Percentiles rank a stretch among this genome's conserved stretches.
Evolutionary conservation across 2,113 vertebrate species (phyloP).

Genomic region (pig (Sus scrofa)): DNA sequence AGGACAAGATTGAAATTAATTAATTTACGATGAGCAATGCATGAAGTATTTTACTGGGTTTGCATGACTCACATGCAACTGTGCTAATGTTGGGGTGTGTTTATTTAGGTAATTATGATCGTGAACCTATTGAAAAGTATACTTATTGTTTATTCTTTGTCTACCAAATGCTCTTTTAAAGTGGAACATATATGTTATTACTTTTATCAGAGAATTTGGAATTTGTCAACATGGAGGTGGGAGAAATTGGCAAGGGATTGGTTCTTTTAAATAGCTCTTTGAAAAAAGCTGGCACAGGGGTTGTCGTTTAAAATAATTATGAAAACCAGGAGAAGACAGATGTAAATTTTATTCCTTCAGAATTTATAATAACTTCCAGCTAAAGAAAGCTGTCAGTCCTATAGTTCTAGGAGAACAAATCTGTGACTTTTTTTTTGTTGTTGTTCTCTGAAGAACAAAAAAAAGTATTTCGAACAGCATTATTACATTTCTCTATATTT

Average conservation of each 20-base stretch:
- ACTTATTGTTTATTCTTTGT: slow-evolving; percentile 46
- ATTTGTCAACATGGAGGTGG: slow-evolving; percentile 63
- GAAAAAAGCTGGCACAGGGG: neutral
- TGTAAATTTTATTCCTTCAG: slow-evolving; percentile 71
- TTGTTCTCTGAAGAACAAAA: slow-evolving; percentile 48
- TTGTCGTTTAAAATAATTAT: slow-evolving; percentile 71
- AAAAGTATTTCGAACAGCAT: slow-evolving; percentile 4
- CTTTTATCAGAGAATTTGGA: slow-evolving; percentile 56
- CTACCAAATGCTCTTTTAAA: slow-evolving; percentile 48
- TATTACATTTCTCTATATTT: slow-evolving; percentile 37
- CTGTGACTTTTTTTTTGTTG: slow-evolving; percentile 60
- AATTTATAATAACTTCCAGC: slow-evolving; percentile 69
- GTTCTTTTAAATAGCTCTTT: slow-evolving; percentile 18
- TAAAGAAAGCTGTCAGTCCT: slow-evolving; percentile 67
- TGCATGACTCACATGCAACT: neutral
- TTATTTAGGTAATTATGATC: slow-evolving; percentile 32
- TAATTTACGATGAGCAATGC: slow-evolving; percentile 8
- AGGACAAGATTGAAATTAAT: neutral
- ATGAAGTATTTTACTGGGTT: slow-evolving; percentile 6
- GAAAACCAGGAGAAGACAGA: slow-evolving; percentile 70
- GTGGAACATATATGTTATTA: slow-evolving; percentile 38
- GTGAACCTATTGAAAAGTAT: neutral
- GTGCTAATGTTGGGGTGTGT: neutral
- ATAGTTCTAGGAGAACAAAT: slow-evolving; percentile 65
- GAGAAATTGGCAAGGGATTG: slow-evolving; percentile 42